Percentiles rank a stretch among this genome's conserved stretches.
Conservation (phyloP, 1,140 invertebrate species). For the Yoshiicerus persimilis region DNA sequence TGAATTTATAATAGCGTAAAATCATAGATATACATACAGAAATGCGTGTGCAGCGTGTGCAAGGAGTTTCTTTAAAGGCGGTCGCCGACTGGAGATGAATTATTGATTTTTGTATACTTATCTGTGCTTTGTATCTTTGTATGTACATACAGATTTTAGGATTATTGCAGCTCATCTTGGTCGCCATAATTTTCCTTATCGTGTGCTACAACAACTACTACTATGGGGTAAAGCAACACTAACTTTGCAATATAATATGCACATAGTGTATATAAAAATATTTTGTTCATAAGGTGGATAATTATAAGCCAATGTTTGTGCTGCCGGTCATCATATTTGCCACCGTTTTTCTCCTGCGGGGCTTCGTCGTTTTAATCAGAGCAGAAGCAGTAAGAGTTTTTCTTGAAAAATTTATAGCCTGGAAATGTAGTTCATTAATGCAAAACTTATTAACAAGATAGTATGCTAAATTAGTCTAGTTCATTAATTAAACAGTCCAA, state of each 20-base stretch:
- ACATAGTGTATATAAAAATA: background rate
- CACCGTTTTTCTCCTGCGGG: background rate
- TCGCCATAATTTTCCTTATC: background rate
- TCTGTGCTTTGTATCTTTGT: background rate
- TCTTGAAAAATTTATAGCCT: background rate
- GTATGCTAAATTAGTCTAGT: background rate
- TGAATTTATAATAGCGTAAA: too few species aligned
- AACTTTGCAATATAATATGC: background rate
- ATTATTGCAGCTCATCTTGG: background rate
- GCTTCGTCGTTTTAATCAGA: background rate
- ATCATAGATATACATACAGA: background rate
- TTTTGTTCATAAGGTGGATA: background rate
- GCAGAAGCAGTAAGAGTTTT: background rate
- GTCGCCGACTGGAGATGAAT: background rate
- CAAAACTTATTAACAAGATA: background rate
- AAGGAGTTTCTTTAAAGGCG: too few species aligned
- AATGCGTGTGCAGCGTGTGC: too few species aligned
- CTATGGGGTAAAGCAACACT: background rate
- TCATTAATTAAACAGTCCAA: background rate
- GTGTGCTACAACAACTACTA: background rate
- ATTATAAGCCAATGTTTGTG: background rate
- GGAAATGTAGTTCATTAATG: background rate
- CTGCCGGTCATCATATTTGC: background rate
- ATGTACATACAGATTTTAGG: background rate
- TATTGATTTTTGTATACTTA: background rate